Percentiles rank a stretch among this genome's conserved stretches.
These are phyloP conservation scores for Trididemnum nubilum DNA, from an alignment of 23 tunicate genomes.

Conservation along the genomic window DNA sequence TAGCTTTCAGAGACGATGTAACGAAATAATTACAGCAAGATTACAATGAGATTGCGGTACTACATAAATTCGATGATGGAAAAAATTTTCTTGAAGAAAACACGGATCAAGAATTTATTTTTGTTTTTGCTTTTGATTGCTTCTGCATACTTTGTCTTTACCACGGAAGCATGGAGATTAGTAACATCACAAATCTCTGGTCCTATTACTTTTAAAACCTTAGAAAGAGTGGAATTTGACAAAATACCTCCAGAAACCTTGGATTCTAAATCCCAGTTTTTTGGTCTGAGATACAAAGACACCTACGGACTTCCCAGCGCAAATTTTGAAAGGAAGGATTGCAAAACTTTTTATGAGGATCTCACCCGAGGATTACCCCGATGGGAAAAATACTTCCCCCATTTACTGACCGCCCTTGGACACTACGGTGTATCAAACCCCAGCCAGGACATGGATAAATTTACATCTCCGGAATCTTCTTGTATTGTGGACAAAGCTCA, in stretches of 20 bases:
- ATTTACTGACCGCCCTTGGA: neutral
- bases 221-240: neutral
- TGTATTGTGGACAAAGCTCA: neutral
- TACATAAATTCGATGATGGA: too few species aligned
- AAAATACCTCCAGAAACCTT: slow-evolving; percentile 13
- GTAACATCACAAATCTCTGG: too few species aligned
- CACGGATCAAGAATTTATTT: too few species aligned
- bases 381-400: slow-evolving; percentile 5
- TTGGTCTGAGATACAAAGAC: slow-evolving; percentile 15
- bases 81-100: too few species aligned
- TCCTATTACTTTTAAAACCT: neutral
- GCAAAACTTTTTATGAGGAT: neutral
- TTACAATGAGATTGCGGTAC: too few species aligned
- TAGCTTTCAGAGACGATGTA: too few species aligned
- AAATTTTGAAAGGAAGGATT: neutral
- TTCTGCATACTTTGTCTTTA: too few species aligned
- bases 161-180: too few species aligned
- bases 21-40: too few species aligned
- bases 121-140: too few species aligned
- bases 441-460: neutral
- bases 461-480: neutral
- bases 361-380: neutral
- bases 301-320: slow-evolving; percentile 24
- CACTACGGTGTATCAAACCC: neutral
- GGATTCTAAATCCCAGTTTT: slow-evolving; percentile 17